A percentile compares a stretch with the other conserved stretches of the same genome.
Conservation (phyloP, 2,888 invertebrate species). For the Coremacera marginata region DNA sequence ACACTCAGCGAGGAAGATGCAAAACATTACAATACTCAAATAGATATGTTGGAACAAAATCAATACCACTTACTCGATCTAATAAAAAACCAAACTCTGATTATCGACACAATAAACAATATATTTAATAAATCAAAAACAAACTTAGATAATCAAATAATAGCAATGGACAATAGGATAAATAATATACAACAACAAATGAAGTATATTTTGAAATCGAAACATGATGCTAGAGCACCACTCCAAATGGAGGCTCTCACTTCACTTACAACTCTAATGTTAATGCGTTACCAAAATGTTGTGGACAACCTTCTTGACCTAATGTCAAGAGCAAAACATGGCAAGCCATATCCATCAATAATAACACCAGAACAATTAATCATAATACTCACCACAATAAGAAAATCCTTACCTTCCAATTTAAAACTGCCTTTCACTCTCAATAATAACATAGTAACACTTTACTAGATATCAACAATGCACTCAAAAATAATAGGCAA, state of each 20-base stretch:
- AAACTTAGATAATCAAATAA: not conserved
- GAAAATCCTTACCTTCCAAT: not conserved
- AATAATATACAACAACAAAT: not conserved
- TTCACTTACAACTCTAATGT: no score
- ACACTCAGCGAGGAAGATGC: no score
- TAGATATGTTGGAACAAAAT: not conserved
- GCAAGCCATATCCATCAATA: not conserved
- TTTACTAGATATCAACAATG: not conserved
- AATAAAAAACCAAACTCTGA: not conserved
- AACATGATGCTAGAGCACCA: no score
- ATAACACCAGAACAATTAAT: not conserved
- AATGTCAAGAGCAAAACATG: no score
- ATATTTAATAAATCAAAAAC: constrained; percentile 1
- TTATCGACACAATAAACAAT: not conserved
- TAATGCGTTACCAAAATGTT: no score
- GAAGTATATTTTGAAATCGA: no score
- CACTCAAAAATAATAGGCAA: not conserved
- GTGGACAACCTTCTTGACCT: no score
- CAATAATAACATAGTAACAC: not conserved
- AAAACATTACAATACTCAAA: not conserved
- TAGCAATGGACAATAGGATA: not conserved
- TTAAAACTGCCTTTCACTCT: not conserved
- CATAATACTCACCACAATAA: not conserved
- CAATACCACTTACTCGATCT: not conserved
- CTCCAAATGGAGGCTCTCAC: not conserved